These are phyloP conservation scores for Acrocera orbiculus DNA, from an alignment of 2,888 invertebrate genomes.

Conservation along the genomic window DNA sequence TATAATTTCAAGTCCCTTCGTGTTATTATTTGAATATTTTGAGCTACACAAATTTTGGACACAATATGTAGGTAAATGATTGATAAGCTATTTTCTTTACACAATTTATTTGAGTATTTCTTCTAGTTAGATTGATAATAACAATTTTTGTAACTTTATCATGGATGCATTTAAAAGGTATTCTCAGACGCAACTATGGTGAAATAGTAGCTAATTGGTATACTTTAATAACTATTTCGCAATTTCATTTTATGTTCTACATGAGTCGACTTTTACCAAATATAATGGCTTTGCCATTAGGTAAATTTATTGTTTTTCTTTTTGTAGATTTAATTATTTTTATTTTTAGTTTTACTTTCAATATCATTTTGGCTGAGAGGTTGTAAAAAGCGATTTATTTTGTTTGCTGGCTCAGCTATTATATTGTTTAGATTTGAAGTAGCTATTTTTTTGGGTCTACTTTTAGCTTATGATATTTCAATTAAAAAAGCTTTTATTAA, in stretches of 20 bases:
- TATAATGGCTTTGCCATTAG: constrained; percentile 78
- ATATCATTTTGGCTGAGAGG: constrained; percentile 72
- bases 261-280: constrained; percentile 88
- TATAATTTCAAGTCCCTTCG: constrained; percentile 56
- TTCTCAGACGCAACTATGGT: constrained; percentile 64
- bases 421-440: constrained; percentile 84
- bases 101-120: too few species aligned
- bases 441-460: constrained; percentile 65
- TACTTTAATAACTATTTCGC: constrained; percentile 66
- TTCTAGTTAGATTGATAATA: constrained; percentile 66
- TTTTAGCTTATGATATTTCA: constrained; percentile 64
- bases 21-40: constrained; percentile 44
- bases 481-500: constrained; percentile 47
- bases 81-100: background rate
- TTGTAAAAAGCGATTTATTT: constrained; percentile 60
- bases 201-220: constrained; percentile 63
- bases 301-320: constrained; percentile 35
- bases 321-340: constrained; percentile 11
- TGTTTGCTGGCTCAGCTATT: constrained; percentile 71
- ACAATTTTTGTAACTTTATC: constrained; percentile 57
- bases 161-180: constrained; percentile 54
- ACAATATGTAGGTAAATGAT: constrained; percentile 66
- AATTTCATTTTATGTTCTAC: constrained; percentile 98
- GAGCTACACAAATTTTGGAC: constrained; percentile 68
- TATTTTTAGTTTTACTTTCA: constrained; percentile 35